These are phyloP conservation scores for Lontra canadensis DNA, from an alignment of 2,113 vertebrate genomes.

Conservation along the genomic window DNA sequence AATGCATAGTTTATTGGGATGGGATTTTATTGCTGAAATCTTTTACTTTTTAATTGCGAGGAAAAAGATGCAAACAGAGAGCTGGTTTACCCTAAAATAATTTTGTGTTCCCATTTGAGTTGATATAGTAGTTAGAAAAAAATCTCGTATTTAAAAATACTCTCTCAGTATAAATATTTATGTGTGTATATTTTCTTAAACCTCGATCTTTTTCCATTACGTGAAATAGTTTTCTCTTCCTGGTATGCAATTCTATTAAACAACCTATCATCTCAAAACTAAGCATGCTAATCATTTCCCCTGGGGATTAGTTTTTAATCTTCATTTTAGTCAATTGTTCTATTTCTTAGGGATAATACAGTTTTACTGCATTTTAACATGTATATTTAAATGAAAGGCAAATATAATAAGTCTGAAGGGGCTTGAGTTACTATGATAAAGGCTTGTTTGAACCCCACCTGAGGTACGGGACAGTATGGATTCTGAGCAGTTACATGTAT, in stretches of 20 bases:
- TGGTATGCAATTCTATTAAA: constrained; percentile 40
- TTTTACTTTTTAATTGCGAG: constrained; percentile 39
- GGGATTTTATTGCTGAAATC: neutral
- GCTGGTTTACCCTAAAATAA: neutral
- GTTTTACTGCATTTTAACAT: constrained; percentile 27
- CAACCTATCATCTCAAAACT: neutral
- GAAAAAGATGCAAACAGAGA: neutral
- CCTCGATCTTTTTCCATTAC: constrained; percentile 39
- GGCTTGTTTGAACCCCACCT: neutral
- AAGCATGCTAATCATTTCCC: constrained; percentile 23
- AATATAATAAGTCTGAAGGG: neutral
- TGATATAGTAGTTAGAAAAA: neutral
- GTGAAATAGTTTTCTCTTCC: constrained; percentile 29
- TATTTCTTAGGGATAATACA: constrained; percentile 8
- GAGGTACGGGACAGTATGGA: neutral
- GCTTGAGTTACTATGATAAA: neutral
- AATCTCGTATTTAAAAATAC: constrained; percentile 54
- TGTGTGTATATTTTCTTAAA: constrained; percentile 58
- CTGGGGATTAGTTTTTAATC: constrained; percentile 39
- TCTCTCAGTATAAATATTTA: constrained; percentile 59
- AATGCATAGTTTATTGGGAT: neutral
- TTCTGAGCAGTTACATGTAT: neutral
- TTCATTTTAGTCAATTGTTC: constrained; percentile 23
- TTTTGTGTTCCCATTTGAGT: constrained; percentile 24
- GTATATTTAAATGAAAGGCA: constrained; percentile 33